Evolutionary conservation across 2,113 vertebrate species (phyloP).

Genomic region (Odobenus rosmarus): DNA sequence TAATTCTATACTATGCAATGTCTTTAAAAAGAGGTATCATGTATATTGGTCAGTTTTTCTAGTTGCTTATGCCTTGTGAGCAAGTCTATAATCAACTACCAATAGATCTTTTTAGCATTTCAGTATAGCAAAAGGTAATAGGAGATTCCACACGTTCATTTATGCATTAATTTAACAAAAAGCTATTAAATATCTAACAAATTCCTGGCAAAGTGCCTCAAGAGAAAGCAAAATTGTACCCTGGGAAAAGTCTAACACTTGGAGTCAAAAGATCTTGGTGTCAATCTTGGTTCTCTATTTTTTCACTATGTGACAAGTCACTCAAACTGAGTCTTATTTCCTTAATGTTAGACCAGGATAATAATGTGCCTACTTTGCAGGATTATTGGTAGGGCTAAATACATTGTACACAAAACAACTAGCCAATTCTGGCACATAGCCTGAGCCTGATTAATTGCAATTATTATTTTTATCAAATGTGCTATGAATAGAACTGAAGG

Average conservation of each 20-base stretch:
- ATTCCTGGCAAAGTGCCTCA: background rate
- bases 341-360: slow-evolving; percentile 15
- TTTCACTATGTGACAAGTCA: background rate
- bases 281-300: background rate
- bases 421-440: background rate
- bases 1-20: background rate
- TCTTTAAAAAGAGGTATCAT: background rate
- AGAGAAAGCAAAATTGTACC: slow-evolving; percentile 26
- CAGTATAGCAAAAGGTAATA: background rate
- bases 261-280: background rate
- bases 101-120: slow-evolving; percentile 16
- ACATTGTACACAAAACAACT: slow-evolving; percentile 55
- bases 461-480: slow-evolving; percentile 77
- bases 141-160: background rate
- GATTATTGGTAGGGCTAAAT: slow-evolving; percentile 59
- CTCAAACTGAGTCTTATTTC: slow-evolving; percentile 43
- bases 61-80: background rate
- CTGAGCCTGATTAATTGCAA: slow-evolving; percentile 69
- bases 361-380: slow-evolving; percentile 40
- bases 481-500: slow-evolving; percentile 58
- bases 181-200: slow-evolving; percentile 19
- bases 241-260: slow-evolving; percentile 30
- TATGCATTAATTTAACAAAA: slow-evolving; percentile 1
- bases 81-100: background rate
- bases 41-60: background rate